Evolutionary conservation across 2,113 vertebrate genomes (phyloP).

Genomic region (Centrocercus urophasianus): DNA sequence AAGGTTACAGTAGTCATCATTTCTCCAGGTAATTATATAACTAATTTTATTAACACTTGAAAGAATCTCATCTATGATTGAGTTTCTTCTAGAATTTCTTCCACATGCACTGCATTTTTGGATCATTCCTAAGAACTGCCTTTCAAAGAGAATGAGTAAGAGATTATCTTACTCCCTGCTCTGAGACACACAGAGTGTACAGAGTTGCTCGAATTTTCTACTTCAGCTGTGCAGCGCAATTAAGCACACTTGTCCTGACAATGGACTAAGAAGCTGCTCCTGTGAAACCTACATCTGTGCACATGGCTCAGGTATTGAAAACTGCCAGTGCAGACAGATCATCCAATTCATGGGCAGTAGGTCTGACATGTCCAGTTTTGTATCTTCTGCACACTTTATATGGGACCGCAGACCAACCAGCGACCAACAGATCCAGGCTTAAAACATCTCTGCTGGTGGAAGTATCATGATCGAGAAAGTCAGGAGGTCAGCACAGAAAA

Average conservation of each 20-base stretch:
- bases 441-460: neutral
- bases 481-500: neutral
- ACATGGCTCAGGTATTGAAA: neutral
- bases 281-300: neutral
- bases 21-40: neutral
- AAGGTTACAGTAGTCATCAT: neutral
- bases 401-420: neutral
- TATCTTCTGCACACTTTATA: neutral
- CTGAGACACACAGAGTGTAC: neutral
- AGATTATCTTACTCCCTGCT: neutral
- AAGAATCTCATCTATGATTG: neutral
- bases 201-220: neutral
- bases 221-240: neutral
- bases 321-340: neutral
- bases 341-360: neutral
- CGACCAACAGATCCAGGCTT: neutral
- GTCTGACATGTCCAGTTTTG: neutral
- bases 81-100: neutral
- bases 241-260: neutral
- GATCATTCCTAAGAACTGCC: neutral
- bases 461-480: neutral
- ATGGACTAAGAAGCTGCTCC: neutral
- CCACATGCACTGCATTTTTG: neutral
- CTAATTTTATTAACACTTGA: neutral
- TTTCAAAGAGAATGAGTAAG: neutral